These are phyloP conservation scores for Rutpela maculata DNA, from an alignment of 2,888 invertebrate species.

Conservation along the genomic window DNA sequence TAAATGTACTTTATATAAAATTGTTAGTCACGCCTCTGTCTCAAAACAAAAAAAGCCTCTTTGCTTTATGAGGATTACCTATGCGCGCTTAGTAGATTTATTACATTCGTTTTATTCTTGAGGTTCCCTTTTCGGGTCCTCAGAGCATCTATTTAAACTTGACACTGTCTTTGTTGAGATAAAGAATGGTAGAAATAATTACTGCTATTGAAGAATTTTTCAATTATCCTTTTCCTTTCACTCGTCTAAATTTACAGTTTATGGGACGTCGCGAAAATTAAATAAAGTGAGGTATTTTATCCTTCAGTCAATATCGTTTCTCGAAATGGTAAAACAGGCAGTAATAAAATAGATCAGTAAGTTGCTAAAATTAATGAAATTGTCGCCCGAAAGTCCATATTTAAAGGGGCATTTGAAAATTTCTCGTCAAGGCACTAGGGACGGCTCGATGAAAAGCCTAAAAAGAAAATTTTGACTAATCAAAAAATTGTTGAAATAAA, in stretches of 20 bases:
- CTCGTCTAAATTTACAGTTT: slow-evolving; percentile 34
- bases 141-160: slow-evolving; percentile 46
- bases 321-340: background rate
- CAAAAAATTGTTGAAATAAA: no score
- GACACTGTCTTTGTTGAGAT: slow-evolving; percentile 55
- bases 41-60: slow-evolving; percentile 1
- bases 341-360: background rate
- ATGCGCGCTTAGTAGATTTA: slow-evolving; percentile 34
- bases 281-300: slow-evolving; percentile 25
- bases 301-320: background rate
- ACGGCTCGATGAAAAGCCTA: no score
- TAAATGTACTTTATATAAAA: background rate
- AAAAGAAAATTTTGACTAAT: no score
- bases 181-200: slow-evolving; percentile 51
- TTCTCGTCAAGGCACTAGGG: no score
- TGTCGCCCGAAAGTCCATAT: no score
- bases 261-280: slow-evolving; percentile 15
- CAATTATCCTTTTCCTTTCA: slow-evolving; percentile 46
- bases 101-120: slow-evolving; percentile 24
- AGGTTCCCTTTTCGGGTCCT: slow-evolving; percentile 17
- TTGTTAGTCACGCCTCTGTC: slow-evolving; percentile 5
- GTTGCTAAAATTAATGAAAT: no score
- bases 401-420: no score
- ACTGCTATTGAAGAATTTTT: slow-evolving; percentile 47
- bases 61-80: slow-evolving; percentile 30